A percentile compares a stretch with the other conserved stretches of the same genome.
These are phyloP conservation scores for Cantharis rufa DNA, from an alignment of 2,888 invertebrate genomes.

Conservation along the genomic window DNA sequence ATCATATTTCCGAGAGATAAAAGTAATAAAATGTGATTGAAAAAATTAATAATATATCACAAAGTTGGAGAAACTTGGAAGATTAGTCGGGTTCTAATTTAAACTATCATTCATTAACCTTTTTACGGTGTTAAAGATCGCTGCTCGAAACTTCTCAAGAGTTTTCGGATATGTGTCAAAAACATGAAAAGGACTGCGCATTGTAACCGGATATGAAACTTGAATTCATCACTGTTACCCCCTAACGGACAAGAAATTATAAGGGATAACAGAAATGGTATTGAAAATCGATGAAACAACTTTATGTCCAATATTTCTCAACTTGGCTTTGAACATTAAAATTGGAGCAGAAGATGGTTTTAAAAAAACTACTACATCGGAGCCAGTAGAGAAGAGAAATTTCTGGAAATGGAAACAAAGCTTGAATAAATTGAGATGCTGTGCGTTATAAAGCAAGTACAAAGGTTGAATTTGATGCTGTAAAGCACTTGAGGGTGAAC, in stretches of 20 bases:
- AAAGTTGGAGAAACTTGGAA: background rate
- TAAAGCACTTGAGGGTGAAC: slow-evolving; percentile 13
- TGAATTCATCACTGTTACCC: background rate
- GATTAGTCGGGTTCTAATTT: background rate
- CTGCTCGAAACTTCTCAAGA: background rate
- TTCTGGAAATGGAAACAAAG: background rate
- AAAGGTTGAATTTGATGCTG: slow-evolving; percentile 21
- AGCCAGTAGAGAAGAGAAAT: background rate
- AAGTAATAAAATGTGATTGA: background rate
- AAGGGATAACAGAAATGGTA: background rate
- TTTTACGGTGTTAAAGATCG: background rate
- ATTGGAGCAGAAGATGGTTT: too few relatives aligned
- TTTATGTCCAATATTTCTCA: background rate
- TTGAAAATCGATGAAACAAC: background rate
- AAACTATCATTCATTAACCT: background rate
- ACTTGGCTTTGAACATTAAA: background rate
- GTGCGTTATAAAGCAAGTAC: slow-evolving; percentile 7
- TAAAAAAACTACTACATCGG: background rate
- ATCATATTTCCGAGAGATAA: background rate
- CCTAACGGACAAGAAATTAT: background rate
- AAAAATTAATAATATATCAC: background rate
- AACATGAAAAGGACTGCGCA: background rate
- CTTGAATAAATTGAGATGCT: slow-evolving; percentile 21
- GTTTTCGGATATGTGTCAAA: background rate
- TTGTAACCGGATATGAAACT: background rate